Conservation (phyloP, 2,797 vertebrate genomes). For the Sebastes kiyomatsui region DNA sequence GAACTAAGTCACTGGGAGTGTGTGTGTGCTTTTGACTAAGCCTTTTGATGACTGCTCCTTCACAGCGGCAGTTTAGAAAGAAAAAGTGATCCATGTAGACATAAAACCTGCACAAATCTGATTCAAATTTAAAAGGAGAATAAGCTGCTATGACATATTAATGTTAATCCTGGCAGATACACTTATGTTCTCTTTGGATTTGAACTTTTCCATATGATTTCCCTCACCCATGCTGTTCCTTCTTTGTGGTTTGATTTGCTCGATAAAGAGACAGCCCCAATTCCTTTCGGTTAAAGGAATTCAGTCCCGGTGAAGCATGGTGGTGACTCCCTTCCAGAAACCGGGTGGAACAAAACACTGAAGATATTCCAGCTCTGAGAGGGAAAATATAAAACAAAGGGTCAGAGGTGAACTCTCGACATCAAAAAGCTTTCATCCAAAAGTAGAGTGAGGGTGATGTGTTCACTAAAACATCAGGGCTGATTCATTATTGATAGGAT, state of each 20-base stretch:
- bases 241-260: slow-evolving; percentile 32
- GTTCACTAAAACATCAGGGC: slow-evolving; percentile 64
- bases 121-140: slow-evolving; percentile 52
- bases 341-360: background rate
- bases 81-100: slow-evolving; percentile 63
- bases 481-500: slow-evolving; percentile 82
- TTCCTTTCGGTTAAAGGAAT: slow-evolving; percentile 12
- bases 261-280: slow-evolving; percentile 3
- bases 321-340: background rate
- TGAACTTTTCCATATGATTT: slow-evolving; percentile 12
- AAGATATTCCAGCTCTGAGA: slow-evolving; percentile 3
- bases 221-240: background rate
- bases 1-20: slow-evolving; percentile 42
- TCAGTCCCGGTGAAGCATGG: background rate
- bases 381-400: slow-evolving; percentile 12
- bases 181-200: slow-evolving; percentile 33
- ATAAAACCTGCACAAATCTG: slow-evolving; percentile 57
- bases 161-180: slow-evolving; percentile 54
- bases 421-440: slow-evolving; percentile 71
- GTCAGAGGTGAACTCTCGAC: slow-evolving; percentile 55
- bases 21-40: slow-evolving; percentile 44
- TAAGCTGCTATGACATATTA: slow-evolving; percentile 49
- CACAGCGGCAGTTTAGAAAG: slow-evolving; percentile 60
- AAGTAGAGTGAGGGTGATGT: slow-evolving; percentile 59
- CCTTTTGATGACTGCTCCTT: slow-evolving; percentile 57